These are phyloP conservation scores for Heterodera carotae DNA, from an alignment of 1,140 invertebrate species.

Conservation along the genomic window DNA sequence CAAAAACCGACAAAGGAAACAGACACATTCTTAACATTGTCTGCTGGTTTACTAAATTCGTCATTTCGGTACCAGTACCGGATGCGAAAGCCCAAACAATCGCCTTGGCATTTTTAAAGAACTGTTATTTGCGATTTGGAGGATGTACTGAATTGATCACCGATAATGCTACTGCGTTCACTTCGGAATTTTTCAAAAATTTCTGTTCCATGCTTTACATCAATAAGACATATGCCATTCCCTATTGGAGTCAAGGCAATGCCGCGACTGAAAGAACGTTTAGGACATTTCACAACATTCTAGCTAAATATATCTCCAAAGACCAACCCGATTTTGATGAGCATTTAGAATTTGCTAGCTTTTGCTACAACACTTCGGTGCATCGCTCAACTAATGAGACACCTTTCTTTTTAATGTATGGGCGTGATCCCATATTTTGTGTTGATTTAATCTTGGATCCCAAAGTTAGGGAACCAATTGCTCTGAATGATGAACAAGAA, in stretches of 20 bases:
- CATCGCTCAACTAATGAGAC: constrained; percentile 26
- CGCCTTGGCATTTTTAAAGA: constrained; percentile 33
- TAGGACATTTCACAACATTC: constrained; percentile 30
- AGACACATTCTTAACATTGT: constrained; percentile 34
- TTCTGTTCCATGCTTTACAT: constrained; percentile 26
- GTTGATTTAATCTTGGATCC: constrained; percentile 25
- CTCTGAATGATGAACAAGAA: neutral
- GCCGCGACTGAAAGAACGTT: constrained; percentile 20
- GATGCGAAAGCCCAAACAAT: constrained; percentile 23
- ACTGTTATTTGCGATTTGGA: constrained; percentile 30
- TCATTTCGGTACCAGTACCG: constrained; percentile 29
- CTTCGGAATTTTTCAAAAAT: constrained; percentile 27
- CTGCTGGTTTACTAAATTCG: constrained; percentile 34
- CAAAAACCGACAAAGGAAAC: constrained; percentile 19
- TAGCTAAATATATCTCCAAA: constrained; percentile 23
- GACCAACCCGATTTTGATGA: constrained; percentile 33
- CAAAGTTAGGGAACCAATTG: neutral
- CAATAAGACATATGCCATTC: constrained; percentile 27
- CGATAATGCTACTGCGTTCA: constrained; percentile 34
- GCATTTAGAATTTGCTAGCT: constrained; percentile 8
- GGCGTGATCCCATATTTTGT: constrained; percentile 31
- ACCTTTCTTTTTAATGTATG: constrained; percentile 36
- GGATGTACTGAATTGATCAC: constrained; percentile 21
- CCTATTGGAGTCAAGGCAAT: constrained; percentile 34
- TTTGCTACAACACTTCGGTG: constrained; percentile 38